Evolutionary conservation across 2,888 invertebrate genomes (phyloP).

Genomic region (Apamea sordens): DNA sequence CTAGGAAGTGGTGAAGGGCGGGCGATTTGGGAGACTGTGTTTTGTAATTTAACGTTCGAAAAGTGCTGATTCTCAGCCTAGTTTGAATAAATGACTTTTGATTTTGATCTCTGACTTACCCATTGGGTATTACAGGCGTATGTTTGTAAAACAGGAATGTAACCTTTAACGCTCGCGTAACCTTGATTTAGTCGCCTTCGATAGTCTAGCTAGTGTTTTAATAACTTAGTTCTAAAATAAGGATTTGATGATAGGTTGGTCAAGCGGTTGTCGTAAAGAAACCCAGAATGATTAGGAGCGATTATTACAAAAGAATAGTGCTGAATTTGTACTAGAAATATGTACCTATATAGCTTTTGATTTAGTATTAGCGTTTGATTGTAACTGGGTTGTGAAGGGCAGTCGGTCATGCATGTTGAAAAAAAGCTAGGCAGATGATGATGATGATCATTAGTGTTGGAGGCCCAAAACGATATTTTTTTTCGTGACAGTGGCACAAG

Average conservation of each 20-base stretch:
- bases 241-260: slow-evolving; percentile 3
- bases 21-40: too few relatives aligned
- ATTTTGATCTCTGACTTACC: neutral
- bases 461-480: neutral
- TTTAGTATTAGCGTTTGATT: too few relatives aligned
- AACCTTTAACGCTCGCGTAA: neutral
- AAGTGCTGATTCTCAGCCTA: too few relatives aligned
- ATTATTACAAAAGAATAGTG: too few relatives aligned
- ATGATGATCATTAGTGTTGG: too few relatives aligned
- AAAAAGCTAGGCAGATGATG: too few relatives aligned
- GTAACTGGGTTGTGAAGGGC: too few relatives aligned
- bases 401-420: too few relatives aligned
- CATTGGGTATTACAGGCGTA: neutral
- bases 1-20: too few relatives aligned
- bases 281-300: neutral
- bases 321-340: neutral
- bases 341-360: neutral
- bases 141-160: neutral
- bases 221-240: slow-evolving; percentile 15
- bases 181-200: slow-evolving; percentile 9
- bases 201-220: neutral
- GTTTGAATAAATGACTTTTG: too few relatives aligned
- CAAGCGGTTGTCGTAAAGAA: slow-evolving; percentile 5
- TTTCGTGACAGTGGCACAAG: too few relatives aligned
- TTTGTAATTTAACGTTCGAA: too few relatives aligned